Conservation (phyloP, 1,140 invertebrate genomes). For the Drosophila insularis region DNA sequence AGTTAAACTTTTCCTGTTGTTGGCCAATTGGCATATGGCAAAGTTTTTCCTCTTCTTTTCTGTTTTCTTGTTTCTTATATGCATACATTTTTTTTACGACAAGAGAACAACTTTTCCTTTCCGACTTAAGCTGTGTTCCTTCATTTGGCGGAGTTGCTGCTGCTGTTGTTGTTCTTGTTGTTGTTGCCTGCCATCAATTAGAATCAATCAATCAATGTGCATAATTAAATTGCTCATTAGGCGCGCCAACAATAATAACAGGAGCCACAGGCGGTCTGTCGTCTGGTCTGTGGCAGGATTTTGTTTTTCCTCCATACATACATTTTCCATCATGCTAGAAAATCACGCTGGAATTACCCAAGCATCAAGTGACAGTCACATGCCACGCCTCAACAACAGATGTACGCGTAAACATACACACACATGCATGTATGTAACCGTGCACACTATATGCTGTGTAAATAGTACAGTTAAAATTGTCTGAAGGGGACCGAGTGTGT, state of each 20-base stretch:
- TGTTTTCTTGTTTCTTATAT: background rate
- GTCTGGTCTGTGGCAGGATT: slow-evolving; percentile 3
- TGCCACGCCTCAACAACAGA: background rate
- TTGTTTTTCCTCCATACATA: background rate
- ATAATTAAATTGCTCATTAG: slow-evolving; percentile 75
- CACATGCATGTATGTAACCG: background rate
- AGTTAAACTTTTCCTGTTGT: slow-evolving; percentile 11
- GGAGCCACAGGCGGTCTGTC: slow-evolving; percentile 25
- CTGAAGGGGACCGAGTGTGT: slow-evolving; percentile 3
- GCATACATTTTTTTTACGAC: background rate
- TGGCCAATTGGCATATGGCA: slow-evolving; percentile 17
- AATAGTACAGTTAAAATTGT: slow-evolving; percentile 1
- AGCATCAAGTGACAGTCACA: slow-evolving; percentile 4
- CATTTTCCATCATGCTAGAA: slow-evolving; percentile 17
- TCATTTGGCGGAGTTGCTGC: background rate
- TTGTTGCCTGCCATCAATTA: slow-evolving; percentile 48
- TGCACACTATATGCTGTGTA: slow-evolving; percentile 1
- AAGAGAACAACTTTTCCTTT: background rate
- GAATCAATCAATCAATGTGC: slow-evolving; percentile 69
- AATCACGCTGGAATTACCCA: slow-evolving; percentile 12
- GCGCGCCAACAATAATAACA: slow-evolving; percentile 27
- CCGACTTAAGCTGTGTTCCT: background rate
- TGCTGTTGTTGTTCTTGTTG: background rate
- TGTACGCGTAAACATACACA: background rate
- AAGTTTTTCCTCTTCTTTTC: slow-evolving; percentile 1